Evolutionary conservation across 2,113 vertebrate genomes (phyloP), one percentile per base, ranked within the genome.

Genomic region (Oryzias celebensis): DNA sequence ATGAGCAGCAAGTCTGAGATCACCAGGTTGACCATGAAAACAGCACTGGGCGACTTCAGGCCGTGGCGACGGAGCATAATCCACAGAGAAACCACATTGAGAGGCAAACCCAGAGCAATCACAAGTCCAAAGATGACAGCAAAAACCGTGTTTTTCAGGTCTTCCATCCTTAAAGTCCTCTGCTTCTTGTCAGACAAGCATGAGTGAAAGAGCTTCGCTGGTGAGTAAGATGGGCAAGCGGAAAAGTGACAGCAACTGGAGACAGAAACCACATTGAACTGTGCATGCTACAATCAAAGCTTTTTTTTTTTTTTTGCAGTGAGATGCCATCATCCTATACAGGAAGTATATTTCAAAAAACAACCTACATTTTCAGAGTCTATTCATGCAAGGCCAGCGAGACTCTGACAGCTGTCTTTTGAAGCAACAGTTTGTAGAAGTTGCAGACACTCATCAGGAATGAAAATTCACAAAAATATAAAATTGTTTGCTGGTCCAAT

Each of bases 21-120:
- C 0, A 75, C 84, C 64, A 90, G 71, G 76, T 90, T 86, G 47
- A 84, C 50, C 85, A 91, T 91, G 63, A 81, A 86, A 49, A 90
- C 52, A 0, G 48, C 60, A 4, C 49, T 77, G 2, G 87, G 44
- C 0, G 81, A 81, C 18, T 52, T 81, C 26, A 71, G 48, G 42
- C 31, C 65, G 44, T 90, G 84, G 17, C 51, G 22, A 14, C 70
- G 50, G 1, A 86, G 3, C 6, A 91, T 55, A 47, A 85, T 77
- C 85, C 87, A 89, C 42, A 92, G 76, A 0, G 88, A 70, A 3
- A 69, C 3, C 0, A 48, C 66, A 15, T 90, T 91, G 46, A 89
- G 86, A 5, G 87, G 90, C 12, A 90, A 57, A 17, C 88, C 88
- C 13, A 88, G 4, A 0, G 0, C 10, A 10, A 78, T 36, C 1